Base-by-base conservation (phyloP, 2,797 vertebrate genomes). In the Pantherophis alleghaniensis region DNA sequence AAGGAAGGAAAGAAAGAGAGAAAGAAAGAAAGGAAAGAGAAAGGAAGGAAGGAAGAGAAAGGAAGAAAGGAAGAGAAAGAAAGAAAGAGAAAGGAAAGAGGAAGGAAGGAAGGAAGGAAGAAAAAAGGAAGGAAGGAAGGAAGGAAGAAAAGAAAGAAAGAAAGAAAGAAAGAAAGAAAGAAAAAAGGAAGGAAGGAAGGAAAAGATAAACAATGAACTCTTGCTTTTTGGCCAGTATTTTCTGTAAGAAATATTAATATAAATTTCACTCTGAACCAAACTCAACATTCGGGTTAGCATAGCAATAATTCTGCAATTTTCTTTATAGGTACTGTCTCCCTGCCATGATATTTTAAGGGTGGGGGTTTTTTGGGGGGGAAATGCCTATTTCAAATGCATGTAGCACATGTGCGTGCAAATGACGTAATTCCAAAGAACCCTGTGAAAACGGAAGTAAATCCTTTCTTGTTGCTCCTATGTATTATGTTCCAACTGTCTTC, bases 61-160 rank as follows among this genome's bases (percentile, higher is more conserved):
- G 14, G 13, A 56, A 56, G 55, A 1, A 55, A 53, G 18, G 9
- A 12, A 28, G 26, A 10, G 20, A 1, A 4, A 10, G 10, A 1
- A 1, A 3, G 24, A 11, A 26, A 3, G 3, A 14, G 12, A 56
- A 3, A 9, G 51, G 13, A 10, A 3, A 26, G 9, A 9, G 1
- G 14, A 1, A 14, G 3, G 14, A 3, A 9, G 51, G 13, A 10
- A 3, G 4, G 51, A 7, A 22, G 47, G n/a, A 69, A 13, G 13
- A n/a, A 69, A 7, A 10, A 6, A 7, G 59, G 59, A 7, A 56
- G 16, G 53, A 55, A 55, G 12, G 20, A 24, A 12, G 5, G n/a
- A n/a, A n/a, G n/a, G n/a, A n/a, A n/a, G n/a, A n/a, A n/a, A n/a
- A 37, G 61, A 66, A 12, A 14, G 63, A 66, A 14, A 22, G 63